These are phyloP conservation scores for Euphydryas editha DNA, from an alignment of 2,888 invertebrate species.

Conservation along the genomic window DNA sequence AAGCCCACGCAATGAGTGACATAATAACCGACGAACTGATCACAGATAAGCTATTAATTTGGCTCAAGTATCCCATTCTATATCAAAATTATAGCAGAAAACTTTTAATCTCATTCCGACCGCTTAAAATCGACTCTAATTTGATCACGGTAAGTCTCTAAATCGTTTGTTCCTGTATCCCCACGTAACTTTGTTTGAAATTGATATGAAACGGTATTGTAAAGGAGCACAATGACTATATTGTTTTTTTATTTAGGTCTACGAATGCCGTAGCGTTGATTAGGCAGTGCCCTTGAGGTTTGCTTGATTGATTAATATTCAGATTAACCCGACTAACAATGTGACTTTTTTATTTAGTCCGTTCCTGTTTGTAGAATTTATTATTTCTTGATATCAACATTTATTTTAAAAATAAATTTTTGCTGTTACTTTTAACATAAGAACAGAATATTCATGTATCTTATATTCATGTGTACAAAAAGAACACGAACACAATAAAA, in stretches of 20 bases:
- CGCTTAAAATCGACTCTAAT: constrained; percentile 24
- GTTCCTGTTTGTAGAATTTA: background rate
- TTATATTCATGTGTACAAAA: no score
- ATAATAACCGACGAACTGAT: constrained; percentile 75
- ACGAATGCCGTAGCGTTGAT: constrained; percentile 64
- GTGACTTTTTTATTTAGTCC: background rate
- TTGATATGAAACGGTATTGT: constrained; percentile 72
- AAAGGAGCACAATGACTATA: constrained; percentile 61
- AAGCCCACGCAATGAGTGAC: constrained; percentile 73
- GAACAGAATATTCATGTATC: no score
- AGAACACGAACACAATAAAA: no score
- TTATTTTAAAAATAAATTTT: no score
- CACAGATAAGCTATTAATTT: constrained; percentile 80
- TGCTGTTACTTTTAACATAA: no score
- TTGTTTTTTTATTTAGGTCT: constrained; percentile 63
- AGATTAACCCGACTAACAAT: constrained; percentile 43
- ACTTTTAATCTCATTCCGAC: constrained; percentile 41
- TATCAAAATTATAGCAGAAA: constrained; percentile 60
- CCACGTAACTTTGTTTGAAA: constrained; percentile 49
- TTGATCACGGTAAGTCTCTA: constrained; percentile 35
- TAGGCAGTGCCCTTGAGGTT: constrained; percentile 55
- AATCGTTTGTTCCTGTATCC: constrained; percentile 27
- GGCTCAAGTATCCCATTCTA: constrained; percentile 74
- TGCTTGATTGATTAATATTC: constrained; percentile 58
- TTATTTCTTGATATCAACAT: no score